A percentile compares a stretch with the other conserved stretches of the same genome.
phyloP scores from a whole-genome alignment of 2,888 invertebrate species.

The Drosophila multiciliata region DNA sequence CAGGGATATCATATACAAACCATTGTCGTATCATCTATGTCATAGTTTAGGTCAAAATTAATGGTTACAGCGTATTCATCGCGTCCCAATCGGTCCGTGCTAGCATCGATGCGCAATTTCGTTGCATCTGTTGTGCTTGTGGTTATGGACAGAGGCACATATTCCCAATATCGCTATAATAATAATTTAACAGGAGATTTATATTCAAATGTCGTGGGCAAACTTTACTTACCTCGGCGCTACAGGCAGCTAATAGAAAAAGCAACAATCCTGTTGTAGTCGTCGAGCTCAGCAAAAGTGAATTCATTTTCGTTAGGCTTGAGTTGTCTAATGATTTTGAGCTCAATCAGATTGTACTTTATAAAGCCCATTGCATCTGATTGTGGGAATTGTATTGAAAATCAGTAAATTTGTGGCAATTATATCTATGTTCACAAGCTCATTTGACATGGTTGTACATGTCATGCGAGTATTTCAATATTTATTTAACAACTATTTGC shows the following conservation, averaged over 20 bases:
- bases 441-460: not conserved
- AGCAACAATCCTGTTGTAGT: not conserved
- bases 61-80: conserved; percentile 19
- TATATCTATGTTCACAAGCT: not conserved
- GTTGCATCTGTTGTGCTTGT: conserved; percentile 20
- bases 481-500: not conserved
- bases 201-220: not conserved
- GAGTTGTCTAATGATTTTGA: not conserved
- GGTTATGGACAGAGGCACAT: conserved; percentile 29
- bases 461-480: not conserved
- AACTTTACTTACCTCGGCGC: conserved; percentile 2
- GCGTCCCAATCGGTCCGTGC: conserved; percentile 23
- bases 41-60: conserved; percentile 10
- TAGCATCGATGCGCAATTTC: not conserved
- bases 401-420: not conserved
- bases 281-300: not conserved
- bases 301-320: not conserved
- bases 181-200: not conserved
- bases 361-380: not conserved
- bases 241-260: not conserved
- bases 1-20: conserved; percentile 13
- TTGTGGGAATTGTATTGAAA: not conserved
- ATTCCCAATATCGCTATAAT: conserved; percentile 24
- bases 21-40: conserved; percentile 27
- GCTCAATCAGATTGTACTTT: not conserved